A percentile compares a stretch with the other conserved stretches of the same genome.
Evolutionary conservation across 2,888 invertebrate species (phyloP).

Genomic region (Sussaba pulchella): DNA sequence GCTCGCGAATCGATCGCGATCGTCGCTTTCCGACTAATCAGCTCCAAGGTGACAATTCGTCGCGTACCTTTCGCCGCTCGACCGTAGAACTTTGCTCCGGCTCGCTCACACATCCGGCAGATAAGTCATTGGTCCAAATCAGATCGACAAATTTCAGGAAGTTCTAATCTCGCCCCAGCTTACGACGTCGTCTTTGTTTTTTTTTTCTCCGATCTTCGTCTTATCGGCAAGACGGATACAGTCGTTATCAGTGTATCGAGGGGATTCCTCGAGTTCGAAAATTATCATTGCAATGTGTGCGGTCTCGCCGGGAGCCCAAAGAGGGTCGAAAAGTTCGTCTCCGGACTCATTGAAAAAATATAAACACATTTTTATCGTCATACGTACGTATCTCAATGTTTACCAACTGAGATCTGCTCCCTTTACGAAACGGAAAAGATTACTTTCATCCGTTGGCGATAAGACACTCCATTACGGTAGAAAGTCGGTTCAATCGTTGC

Average conservation of each 20-base stretch:
- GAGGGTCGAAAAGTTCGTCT: background rate
- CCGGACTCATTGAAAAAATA: background rate
- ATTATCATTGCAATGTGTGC: background rate
- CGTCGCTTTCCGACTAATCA: background rate
- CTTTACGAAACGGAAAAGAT: background rate
- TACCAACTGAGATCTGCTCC: background rate
- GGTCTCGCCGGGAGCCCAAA: too few species aligned
- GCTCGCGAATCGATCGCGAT: background rate
- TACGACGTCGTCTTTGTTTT: slow-evolving; percentile 4
- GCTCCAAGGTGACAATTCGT: slow-evolving; percentile 2
- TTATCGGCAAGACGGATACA: slow-evolving; percentile 1
- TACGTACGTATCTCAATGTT: too few species aligned
- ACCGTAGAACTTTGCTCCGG: background rate
- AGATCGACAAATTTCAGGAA: slow-evolving; percentile 11
- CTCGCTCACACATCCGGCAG: background rate
- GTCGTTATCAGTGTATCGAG: slow-evolving; percentile 2
- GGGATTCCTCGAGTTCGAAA: background rate
- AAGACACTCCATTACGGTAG: too few species aligned
- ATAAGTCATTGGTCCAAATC: background rate
- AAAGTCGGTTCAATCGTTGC: too few species aligned
- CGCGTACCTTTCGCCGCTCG: background rate
- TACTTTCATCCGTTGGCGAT: too few species aligned
- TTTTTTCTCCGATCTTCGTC: slow-evolving; percentile 10
- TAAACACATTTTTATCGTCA: background rate
- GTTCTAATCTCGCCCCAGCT: background rate